phyloP scores from a whole-genome alignment of 1,140 invertebrate species.

The Radopholus similis region DNA sequence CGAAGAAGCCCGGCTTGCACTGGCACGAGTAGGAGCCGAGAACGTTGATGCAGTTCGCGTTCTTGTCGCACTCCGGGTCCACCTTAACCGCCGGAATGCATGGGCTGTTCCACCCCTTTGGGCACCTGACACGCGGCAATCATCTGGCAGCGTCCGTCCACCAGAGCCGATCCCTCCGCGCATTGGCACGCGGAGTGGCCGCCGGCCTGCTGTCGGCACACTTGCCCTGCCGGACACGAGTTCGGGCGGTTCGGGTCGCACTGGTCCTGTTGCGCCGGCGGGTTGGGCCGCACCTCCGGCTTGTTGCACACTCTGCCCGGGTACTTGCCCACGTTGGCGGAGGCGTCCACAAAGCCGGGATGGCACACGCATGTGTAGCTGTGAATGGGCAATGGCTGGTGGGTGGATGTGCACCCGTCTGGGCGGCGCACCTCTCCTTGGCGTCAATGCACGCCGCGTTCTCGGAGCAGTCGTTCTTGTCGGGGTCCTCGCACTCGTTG shows the following conservation, averaged over 20 bases:
- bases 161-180: conserved; percentile 3
- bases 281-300: conserved; percentile 31
- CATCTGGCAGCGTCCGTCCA: conserved; percentile 9
- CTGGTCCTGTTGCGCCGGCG: neutral
- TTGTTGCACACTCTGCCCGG: conserved; percentile 57
- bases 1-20: conserved; percentile 52
- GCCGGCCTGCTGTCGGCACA: neutral
- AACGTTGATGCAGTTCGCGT: conserved; percentile 53
- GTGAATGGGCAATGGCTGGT: neutral
- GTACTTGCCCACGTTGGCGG: conserved; percentile 53
- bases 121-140: conserved; percentile 15
- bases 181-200: conserved; percentile 3
- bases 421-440: conserved; percentile 51
- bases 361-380: conserved; percentile 47
- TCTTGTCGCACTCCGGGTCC: conserved; percentile 52
- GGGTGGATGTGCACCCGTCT: too few relatives aligned
- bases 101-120: neutral
- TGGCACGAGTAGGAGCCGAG: conserved; percentile 58
- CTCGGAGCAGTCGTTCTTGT: conserved; percentile 84
- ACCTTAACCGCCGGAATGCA: conserved; percentile 1
- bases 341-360: conserved; percentile 56
- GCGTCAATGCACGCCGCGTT: conserved; percentile 79
- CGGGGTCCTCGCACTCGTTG: conserved; percentile 78
- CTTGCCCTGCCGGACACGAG: conserved; percentile 30
- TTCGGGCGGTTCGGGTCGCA: conserved; percentile 1